Base-by-base conservation (phyloP, 2,888 invertebrate genomes). In the Pecten maximus region DNA sequence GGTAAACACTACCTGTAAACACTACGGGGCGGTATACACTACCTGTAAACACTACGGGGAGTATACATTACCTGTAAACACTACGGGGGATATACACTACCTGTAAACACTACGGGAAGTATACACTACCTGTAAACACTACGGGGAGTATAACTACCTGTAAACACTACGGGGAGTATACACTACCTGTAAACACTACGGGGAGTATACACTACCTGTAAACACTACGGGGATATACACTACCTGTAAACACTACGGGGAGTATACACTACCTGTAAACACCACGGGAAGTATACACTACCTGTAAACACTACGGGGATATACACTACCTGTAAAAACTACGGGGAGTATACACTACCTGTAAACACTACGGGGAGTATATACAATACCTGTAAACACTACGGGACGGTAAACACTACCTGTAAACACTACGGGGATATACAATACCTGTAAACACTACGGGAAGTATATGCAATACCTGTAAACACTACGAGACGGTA, bases 81-180 rank as follows among this genome's bases (percentile, higher is more conserved):
- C 74, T 74, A n/a, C n/a, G n/a, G n/a, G n/a, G n/a, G n/a, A n/a
- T 54, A 54, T 54, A 54, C 8, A 54, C 54, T 54, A 54, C 54
- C 54, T 54, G 54, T 54, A 54, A n/a, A 23, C n/a, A 54, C n/a
- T n/a, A n/a, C n/a, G n/a, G n/a, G n/a, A n/a, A n/a, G n/a, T n/a
- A n/a, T n/a, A n/a, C n/a, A n/a, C n/a, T n/a, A n/a, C n/a, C n/a
- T 44, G 44, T 35, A 28, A 74, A 74, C 74, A 35, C 74, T 74
- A n/a, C n/a, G n/a, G n/a, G n/a, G n/a, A n/a, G n/a, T 54, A 54
- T 54, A 54, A 54, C 54, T 54, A 54, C 54, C 54, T 54, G 54
- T 54, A 54, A n/a, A 23, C n/a, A 54, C n/a, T n/a, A n/a, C n/a
- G n/a, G n/a, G n/a, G n/a, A n/a, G n/a, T n/a, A n/a, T n/a, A n/a